Base-by-base conservation (phyloP, 2,888 invertebrate genomes). In the Resseliella maxima region DNA sequence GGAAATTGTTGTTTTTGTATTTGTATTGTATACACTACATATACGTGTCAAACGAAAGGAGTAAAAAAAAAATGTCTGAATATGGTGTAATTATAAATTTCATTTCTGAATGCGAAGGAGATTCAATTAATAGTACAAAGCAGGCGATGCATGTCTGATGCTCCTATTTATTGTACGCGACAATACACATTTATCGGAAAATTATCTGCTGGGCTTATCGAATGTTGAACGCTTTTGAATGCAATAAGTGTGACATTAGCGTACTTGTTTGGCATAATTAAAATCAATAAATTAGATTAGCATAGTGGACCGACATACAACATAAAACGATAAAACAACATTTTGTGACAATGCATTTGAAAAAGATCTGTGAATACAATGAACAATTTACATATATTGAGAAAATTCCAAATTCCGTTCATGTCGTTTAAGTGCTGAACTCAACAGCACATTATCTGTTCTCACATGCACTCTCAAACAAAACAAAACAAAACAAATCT, bases 271-370 rank as follows among this genome's bases (percentile, higher is more conserved):
- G 59, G 59, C 24, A 59, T 72, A 72, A 72, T 72, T 72, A 72
- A 72, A 72, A 72, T 72, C 72, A 72, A 72, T 72, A 72, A 72
- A 72, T 72, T 72, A 72, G 31, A 72, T 72, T 31, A 35, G 72
- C 31, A 72, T 35, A 15, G 21, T 31, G 35, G 72, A 72, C 72
- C 31, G 27, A 5, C 18, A 12, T 41, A n/a, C n/a, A n/a, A n/a
- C n/a, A n/a, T n/a, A n/a, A n/a, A n/a, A n/a, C n/a, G n/a, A n/a
- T n/a, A n/a, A n/a, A n/a, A n/a, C n/a, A n/a, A n/a, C n/a, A n/a
- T 50, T 50, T 8, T 50, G 24, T 24, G 59, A 2, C 59, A n/a
- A 3, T 59, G 5, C n/a, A 3, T 59, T 59, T n/a, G 59, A 59
- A 59, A 59, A 59, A 59, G 59, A 24, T 10, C 24, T n/a, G n/a